phyloP scores from a whole-genome alignment of 2,797 vertebrate genomes.

The Hybognathus amarus region DNA sequence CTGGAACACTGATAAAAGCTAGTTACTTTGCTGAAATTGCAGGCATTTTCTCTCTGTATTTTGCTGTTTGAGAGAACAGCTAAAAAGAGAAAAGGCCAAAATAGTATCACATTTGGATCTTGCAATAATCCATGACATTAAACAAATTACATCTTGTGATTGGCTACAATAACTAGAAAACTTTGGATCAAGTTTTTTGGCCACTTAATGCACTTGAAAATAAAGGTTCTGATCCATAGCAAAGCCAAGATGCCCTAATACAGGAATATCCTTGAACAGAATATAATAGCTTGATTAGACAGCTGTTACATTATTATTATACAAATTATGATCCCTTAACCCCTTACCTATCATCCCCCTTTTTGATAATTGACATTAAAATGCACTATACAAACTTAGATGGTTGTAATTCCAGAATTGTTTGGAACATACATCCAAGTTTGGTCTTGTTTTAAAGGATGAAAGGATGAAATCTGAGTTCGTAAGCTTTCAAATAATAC shows the following conservation, averaged over 20 bases:
- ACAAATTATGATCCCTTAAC: too few species aligned
- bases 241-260: background rate
- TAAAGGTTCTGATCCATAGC: background rate
- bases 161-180: background rate
- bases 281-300: background rate
- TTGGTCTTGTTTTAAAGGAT: too few species aligned
- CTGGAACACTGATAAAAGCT: background rate
- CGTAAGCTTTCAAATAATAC: too few species aligned
- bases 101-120: background rate
- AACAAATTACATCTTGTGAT: background rate
- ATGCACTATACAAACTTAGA: too few species aligned
- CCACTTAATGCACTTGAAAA: background rate
- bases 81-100: background rate
- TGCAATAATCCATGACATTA: background rate
- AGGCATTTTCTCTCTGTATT: background rate
- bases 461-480: too few species aligned
- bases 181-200: background rate
- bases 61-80: background rate
- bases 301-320: too few species aligned
- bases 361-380: too few species aligned
- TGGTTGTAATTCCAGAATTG: too few species aligned
- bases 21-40: background rate
- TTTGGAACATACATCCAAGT: too few species aligned
- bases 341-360: too few species aligned
- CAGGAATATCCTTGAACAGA: background rate